Conservation (phyloP, 2,113 vertebrate genomes). For the Siniperca knerii region DNA sequence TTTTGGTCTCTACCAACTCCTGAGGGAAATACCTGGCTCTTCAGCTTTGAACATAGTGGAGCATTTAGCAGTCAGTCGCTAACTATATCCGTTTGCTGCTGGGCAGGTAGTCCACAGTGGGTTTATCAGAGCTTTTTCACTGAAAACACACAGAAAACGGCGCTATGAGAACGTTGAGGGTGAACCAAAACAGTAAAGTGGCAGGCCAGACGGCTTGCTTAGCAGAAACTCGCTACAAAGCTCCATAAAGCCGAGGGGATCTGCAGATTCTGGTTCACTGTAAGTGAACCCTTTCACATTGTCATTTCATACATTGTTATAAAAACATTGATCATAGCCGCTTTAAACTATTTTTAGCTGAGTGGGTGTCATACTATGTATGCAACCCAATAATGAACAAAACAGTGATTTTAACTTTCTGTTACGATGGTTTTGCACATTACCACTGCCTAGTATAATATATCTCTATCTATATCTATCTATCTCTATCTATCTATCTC, state of each 20-base stretch:
- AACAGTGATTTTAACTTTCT: neutral
- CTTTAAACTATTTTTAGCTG: neutral
- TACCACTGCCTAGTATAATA: too few relatives aligned
- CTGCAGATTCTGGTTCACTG: too few relatives aligned
- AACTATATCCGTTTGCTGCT: neutral
- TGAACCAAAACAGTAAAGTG: neutral
- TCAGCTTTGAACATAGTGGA: too few relatives aligned
- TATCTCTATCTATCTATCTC: too few relatives aligned
- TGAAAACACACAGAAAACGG: neutral
- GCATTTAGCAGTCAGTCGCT: neutral
- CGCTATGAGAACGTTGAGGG: neutral
- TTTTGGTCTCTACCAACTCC: neutral
- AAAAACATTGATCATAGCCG: neutral
- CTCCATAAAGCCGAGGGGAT: too few relatives aligned
- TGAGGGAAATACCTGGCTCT: neutral
- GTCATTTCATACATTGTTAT: neutral
- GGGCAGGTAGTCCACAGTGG: too few relatives aligned
- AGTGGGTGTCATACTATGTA: neutral
- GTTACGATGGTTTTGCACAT: too few relatives aligned
- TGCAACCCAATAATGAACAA: neutral
- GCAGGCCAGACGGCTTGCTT: neutral
- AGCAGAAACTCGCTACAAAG: neutral
- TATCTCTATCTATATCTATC: too few relatives aligned
- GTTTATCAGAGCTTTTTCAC: too few relatives aligned
- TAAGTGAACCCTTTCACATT: too few relatives aligned